Conservation (phyloP, 2,888 invertebrate species). For the Cataglyphis albicans region DNA sequence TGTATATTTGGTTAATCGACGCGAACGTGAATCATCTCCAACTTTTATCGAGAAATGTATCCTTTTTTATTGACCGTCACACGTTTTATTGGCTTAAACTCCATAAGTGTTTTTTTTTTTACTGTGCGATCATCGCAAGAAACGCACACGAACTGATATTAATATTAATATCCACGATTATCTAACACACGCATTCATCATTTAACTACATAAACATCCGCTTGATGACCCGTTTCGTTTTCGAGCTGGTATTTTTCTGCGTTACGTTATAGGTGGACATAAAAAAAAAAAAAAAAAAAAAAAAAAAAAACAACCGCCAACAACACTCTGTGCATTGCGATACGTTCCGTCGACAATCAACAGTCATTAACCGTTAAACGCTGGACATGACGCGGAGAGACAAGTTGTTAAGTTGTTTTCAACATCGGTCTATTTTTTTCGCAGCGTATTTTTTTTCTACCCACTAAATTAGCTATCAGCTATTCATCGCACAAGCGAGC, state of each 20-base stretch:
- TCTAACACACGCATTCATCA: constrained; percentile 33
- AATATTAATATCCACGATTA: constrained; percentile 41
- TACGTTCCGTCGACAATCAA: constrained; percentile 19
- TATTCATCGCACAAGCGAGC: not conserved
- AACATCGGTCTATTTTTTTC: constrained; percentile 24
- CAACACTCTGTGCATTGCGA: not conserved
- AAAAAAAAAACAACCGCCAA: not conserved
- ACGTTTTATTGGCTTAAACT: not conserved
- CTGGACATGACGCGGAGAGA: constrained; percentile 11
- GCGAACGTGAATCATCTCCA: constrained; percentile 7
- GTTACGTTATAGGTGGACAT: not conserved
- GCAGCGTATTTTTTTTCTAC: constrained; percentile 7
- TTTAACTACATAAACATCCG: constrained; percentile 40
- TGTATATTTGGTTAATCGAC: not conserved
- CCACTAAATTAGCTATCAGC: not conserved
- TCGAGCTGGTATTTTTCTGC: constrained; percentile 14
- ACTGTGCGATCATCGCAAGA: constrained; percentile 9
- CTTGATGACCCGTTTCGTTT: constrained; percentile 8
- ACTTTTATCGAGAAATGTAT: not conserved
- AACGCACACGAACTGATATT: not conserved
- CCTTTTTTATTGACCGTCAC: not conserved
- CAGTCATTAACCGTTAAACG: constrained; percentile 45
- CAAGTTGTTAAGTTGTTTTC: constrained; percentile 36
- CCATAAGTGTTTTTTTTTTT: not conserved
- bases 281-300: not conserved